Base-by-base conservation (phyloP, 1,140 invertebrate genomes). In the Acromyrmex heyeri region DNA sequence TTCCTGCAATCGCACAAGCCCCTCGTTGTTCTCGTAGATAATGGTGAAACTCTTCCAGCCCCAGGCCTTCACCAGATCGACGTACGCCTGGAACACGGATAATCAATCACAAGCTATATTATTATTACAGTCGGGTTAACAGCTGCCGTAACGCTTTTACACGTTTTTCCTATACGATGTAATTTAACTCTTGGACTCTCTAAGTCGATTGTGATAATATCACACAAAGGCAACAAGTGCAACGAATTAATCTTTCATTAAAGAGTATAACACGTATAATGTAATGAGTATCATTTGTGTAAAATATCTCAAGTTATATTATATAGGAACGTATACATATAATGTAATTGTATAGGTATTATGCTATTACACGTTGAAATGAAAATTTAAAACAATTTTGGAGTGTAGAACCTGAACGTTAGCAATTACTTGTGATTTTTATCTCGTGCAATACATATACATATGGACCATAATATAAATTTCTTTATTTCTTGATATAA, bases 31-130 rank as follows among this genome's bases (percentile, higher is more conserved):
- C 95, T 99, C 98, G 94, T 99, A 99, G 79, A 99, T 97, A 87
- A 99, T 98, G 16, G 98, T 99, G 93, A 99, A 99, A 30, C 97
- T 97, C 94, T 98, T 98, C 99, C 99, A 99, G 27, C 97, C 97
- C 97, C 97, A 98, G 57, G 97, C 97, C 93, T 97, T 97, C 44
- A 99, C 97, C 81, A 99, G 95, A 95, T 99, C 98, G 55, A 98
- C 97, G 94, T 98, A 99, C 16, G 98, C 98, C 98, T 98, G 94
- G 24, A 90, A 96, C 69, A 82, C 18, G 69, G 21, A 48, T 21
- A 57, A 78, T 87, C 69, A 70, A 38, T 90, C 85, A 90, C 87
- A 86, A 53, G 67, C 75, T 48, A 21, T 62, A 50, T 65, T 82
- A 91, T 70, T 69, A 83, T 83, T 65, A 69, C 61, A 61, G 55